Base-by-base conservation (phyloP, 2,888 invertebrate species). In the Philereme transversata region DNA sequence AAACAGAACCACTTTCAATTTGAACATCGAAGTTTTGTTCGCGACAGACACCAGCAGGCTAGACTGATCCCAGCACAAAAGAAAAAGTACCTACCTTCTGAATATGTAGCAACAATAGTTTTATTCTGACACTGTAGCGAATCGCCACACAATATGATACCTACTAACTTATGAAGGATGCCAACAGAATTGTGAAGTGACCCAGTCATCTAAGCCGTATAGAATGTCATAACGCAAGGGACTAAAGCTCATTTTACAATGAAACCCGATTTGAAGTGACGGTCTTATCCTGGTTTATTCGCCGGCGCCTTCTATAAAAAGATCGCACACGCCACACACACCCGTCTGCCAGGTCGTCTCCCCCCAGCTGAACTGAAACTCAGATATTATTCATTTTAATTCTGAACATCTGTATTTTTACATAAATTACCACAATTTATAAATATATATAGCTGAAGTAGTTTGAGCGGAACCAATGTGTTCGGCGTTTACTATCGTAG, bases 221-320 rank as follows among this genome's bases (percentile, higher is more conserved):
- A 22, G 22, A 2, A 22, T 22, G 22, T 22, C 1, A 22, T 22
- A 22, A 22, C 22, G 22, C 22, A 22, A 22, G 1, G 22, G 22
- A 22, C 36, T 36, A 40, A 40, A 43, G 9, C 10, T n/a, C 7
- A n/a, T 43, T 43, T 43, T 43, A 9, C 4, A 43, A n/a, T n/a
- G 43, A 43, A 43, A 10, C n/a, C n/a, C n/a, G 10, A 10, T 43
- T 43, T 43, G 43, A 43, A 43, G 43, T 43, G n/a, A 43, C 4
- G 6, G 11, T 3, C 43, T 10, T 43, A 22, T 43, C 11, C 44
- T n/a, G 57, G 41, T 73, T 77, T 73, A 78, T 87, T 86, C 83
- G 82, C 76, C 74, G 77, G 81, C 82, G 79, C 79, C 82, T 61
- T 74, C 87, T 89, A 88, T 87, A 84, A 85, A 85, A 87, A 88